phyloP scores from a whole-genome alignment of 2,888 invertebrate genomes.

The Drosophila vallismaia region DNA sequence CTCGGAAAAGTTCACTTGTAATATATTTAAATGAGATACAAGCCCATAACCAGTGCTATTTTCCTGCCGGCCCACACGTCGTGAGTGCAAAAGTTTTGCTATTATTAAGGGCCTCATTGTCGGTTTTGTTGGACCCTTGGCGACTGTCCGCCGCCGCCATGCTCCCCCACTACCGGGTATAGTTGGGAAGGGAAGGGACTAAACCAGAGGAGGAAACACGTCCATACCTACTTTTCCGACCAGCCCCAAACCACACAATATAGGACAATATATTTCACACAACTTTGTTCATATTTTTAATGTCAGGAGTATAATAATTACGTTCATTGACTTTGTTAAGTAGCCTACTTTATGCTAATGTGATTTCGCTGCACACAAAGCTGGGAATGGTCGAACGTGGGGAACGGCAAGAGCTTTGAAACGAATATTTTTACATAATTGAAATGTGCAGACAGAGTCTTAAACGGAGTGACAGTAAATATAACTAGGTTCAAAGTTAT shows the following conservation, averaged over 20 bases:
- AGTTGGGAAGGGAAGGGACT: conserved; percentile 11
- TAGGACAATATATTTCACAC: conserved; percentile 63
- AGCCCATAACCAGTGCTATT: conserved; percentile 30
- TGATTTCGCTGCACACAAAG: conserved; percentile 52
- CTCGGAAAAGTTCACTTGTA: conserved; percentile 43
- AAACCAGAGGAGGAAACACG: background rate
- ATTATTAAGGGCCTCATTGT: conserved; percentile 77
- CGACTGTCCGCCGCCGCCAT: conserved; percentile 49
- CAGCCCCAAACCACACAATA: conserved; percentile 50
- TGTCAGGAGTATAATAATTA: conserved; percentile 79
- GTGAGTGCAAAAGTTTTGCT: conserved; percentile 75
- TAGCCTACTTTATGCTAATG: conserved; percentile 77
- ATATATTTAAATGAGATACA: conserved; percentile 46
- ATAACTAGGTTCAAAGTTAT: background rate
- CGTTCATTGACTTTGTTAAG: conserved; percentile 80
- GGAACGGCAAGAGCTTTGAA: conserved; percentile 5
- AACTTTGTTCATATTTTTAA: conserved; percentile 79
- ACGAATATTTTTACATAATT: conserved; percentile 46
- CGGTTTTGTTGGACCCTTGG: conserved; percentile 73
- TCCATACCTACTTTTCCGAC: conserved; percentile 13
- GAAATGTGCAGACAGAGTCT: conserved; percentile 25
- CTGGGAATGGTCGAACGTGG: conserved; percentile 10
- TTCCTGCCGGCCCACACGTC: conserved; percentile 40
- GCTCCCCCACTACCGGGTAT: conserved; percentile 9
- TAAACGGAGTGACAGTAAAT: conserved; percentile 20